Conservation (phyloP, 2,113 vertebrate genomes). For the Uria aalge region DNA sequence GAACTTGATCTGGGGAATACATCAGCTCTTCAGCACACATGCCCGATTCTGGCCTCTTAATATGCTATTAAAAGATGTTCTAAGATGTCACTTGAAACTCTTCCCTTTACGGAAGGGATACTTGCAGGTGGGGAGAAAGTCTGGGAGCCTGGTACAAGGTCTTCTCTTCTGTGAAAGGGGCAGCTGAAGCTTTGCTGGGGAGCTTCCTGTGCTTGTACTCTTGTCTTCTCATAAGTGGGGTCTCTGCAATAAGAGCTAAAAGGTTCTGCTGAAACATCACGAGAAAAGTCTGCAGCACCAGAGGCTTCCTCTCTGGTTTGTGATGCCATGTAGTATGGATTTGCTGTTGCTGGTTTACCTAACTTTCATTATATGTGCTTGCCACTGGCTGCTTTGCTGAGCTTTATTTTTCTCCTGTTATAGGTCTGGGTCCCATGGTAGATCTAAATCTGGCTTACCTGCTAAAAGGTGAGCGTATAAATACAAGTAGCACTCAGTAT, state of each 20-base stretch:
- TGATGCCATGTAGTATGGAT: background rate
- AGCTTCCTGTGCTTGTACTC: background rate
- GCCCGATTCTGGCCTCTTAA: background rate
- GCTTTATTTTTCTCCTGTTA: constrained; percentile 61
- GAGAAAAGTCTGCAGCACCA: background rate
- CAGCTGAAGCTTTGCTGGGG: constrained; percentile 29
- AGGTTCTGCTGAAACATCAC: background rate
- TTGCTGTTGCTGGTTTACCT: background rate
- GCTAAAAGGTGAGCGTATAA: constrained; percentile 64
- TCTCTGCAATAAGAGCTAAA: background rate
- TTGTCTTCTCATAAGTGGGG: background rate
- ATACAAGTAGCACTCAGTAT: background rate
- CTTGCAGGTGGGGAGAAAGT: background rate
- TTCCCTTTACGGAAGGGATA: background rate
- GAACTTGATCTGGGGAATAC: background rate
- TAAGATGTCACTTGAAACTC: background rate
- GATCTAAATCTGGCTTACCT: constrained; percentile 72
- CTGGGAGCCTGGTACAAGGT: background rate
- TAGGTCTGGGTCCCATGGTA: constrained; percentile 71
- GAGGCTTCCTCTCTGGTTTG: background rate
- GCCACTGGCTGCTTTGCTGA: constrained; percentile 58
- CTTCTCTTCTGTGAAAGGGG: background rate
- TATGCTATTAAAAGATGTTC: background rate
- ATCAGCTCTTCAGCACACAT: background rate
- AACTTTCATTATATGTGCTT: background rate